These are phyloP conservation scores for Neotragus moschatus DNA, from an alignment of 2,113 vertebrate genomes.

Conservation along the genomic window DNA sequence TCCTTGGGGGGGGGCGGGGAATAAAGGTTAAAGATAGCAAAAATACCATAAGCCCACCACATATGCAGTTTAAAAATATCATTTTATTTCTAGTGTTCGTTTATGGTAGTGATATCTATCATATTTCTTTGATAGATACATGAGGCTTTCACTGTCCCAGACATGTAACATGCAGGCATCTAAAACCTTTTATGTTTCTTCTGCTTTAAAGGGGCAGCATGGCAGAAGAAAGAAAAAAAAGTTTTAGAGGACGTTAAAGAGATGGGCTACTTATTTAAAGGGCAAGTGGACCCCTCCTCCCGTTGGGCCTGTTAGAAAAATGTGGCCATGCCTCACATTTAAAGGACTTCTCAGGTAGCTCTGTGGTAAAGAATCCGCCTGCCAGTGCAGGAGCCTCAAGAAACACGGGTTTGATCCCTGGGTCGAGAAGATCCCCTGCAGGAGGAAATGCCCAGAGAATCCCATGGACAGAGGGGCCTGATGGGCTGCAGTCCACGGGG, in stretches of 20 bases:
- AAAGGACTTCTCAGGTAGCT: background rate
- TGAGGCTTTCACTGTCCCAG: background rate
- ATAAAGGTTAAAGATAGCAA: background rate
- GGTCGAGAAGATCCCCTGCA: background rate
- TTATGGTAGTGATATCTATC: background rate
- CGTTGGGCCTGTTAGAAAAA: background rate
- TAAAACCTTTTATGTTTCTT: background rate
- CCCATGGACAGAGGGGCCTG: background rate
- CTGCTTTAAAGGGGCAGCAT: background rate
- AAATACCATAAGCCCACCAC: background rate
- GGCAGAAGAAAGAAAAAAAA: background rate
- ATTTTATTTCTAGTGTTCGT: background rate
- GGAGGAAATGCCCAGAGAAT: background rate
- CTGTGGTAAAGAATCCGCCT: background rate
- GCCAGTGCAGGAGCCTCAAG: background rate
- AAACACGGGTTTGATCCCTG: background rate
- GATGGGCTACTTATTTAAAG: background rate
- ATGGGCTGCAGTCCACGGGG: background rate
- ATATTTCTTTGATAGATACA: background rate
- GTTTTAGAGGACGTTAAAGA: background rate
- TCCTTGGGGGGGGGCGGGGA: accelerated
- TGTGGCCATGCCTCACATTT: background rate
- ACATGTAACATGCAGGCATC: background rate
- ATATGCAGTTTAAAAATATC: background rate
- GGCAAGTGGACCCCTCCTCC: background rate